Percentiles rank a stretch among this genome's conserved stretches.
These are phyloP conservation scores for Lordiphosa andalusiaca DNA, from an alignment of 2,888 invertebrate genomes.

Conservation along the genomic window DNA sequence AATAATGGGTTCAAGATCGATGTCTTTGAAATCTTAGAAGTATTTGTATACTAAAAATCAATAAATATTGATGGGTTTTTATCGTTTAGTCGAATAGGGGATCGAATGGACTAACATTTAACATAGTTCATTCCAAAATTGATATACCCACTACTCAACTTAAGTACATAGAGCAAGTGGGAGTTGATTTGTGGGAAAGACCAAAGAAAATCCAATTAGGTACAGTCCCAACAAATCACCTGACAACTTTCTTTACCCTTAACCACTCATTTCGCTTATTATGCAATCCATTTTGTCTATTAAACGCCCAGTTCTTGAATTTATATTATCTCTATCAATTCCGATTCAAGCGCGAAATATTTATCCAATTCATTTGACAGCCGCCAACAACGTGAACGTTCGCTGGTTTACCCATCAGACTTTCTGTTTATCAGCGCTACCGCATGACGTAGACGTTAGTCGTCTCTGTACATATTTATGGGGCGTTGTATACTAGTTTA, in stretches of 20 bases:
- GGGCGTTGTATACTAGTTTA: conserved; percentile 9
- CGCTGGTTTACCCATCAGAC: conserved; percentile 5
- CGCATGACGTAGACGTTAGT: conserved; percentile 11
- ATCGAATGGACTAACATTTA: no score
- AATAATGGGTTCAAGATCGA: no score
- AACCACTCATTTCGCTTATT: not conserved
- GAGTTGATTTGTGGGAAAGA: no score
- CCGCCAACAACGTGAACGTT: conserved; percentile 35
- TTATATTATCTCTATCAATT: conserved; percentile 15
- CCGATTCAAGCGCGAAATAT: conserved; percentile 20
- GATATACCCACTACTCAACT: no score
- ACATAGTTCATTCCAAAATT: no score
- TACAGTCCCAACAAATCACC: not conserved
- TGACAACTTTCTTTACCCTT: conserved; percentile 1
- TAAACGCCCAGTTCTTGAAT: not conserved
- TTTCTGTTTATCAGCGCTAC: conserved; percentile 20
- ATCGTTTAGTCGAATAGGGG: no score
- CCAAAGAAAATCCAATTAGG: no score
- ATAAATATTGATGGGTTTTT: no score
- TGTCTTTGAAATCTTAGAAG: no score
- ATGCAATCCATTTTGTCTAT: conserved; percentile 3
- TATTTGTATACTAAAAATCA: no score
- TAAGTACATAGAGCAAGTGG: no score
- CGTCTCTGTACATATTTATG: not conserved
- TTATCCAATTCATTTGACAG: conserved; percentile 36